Evolutionary conservation across 2,888 invertebrate genomes (phyloP).

Genomic region (Drosophila peninsularis): DNA sequence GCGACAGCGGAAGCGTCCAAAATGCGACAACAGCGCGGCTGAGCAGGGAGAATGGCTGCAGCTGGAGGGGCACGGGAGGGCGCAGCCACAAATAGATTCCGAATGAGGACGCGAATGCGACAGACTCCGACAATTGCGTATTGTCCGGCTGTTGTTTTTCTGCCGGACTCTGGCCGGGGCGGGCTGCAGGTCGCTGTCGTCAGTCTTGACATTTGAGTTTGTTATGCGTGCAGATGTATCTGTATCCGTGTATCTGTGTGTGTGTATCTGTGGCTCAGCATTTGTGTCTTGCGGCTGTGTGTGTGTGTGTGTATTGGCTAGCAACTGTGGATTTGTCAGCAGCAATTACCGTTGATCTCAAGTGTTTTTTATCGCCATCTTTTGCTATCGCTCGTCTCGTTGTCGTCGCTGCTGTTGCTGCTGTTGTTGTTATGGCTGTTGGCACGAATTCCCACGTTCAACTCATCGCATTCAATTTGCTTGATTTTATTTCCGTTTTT

Average conservation of each 20-base stretch:
- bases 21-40: conserved; percentile 60
- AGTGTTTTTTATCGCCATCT: conserved; percentile 68
- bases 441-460: conserved; percentile 75
- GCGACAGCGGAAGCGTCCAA: conserved; percentile 87
- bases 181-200: conserved; percentile 23
- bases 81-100: conserved; percentile 85
- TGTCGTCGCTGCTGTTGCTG: background rate
- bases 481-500: conserved; percentile 74
- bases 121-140: conserved; percentile 54
- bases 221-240: conserved; percentile 52
- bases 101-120: conserved; percentile 55
- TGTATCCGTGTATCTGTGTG: conserved; percentile 10
- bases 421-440: conserved; percentile 51
- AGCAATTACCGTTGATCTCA: conserved; percentile 75
- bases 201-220: conserved; percentile 65
- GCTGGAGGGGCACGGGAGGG: background rate
- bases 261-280: background rate
- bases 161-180: background rate
- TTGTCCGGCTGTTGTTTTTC: conserved; percentile 49
- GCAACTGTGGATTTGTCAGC: conserved; percentile 68
- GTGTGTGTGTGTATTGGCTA: conserved; percentile 23
- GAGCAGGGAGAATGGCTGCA: background rate
- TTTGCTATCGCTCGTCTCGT: conserved; percentile 27
- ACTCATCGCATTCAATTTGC: conserved; percentile 76
- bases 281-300: background rate